Evolutionary conservation across 2,113 vertebrate genomes (phyloP).

Genomic region (Pseudopodoces humilis): DNA sequence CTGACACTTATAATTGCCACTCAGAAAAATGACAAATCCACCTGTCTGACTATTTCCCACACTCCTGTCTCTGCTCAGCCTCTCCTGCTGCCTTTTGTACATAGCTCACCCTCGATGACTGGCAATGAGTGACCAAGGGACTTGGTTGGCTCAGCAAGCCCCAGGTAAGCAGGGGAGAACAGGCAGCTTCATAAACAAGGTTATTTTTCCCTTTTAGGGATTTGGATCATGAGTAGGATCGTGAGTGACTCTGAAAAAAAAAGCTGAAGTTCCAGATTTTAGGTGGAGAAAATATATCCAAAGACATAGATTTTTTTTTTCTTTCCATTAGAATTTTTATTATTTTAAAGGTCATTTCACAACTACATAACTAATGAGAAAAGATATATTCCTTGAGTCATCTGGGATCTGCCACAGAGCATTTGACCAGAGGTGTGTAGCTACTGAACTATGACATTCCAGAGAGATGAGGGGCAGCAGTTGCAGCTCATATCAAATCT

Average conservation of each 20-base stretch:
- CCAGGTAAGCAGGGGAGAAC: neutral
- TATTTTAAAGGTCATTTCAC: neutral
- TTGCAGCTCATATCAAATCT: conserved; percentile 9
- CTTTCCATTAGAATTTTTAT: neutral
- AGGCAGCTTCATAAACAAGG: neutral
- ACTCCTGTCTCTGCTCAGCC: neutral
- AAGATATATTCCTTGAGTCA: neutral
- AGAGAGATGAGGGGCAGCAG: neutral
- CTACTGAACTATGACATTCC: neutral
- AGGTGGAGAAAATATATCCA: neutral
- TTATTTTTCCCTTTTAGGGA: neutral
- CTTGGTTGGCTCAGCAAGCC: neutral
- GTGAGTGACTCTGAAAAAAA: neutral
- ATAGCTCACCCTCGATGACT: neutral
- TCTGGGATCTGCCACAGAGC: neutral
- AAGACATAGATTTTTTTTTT: neutral
- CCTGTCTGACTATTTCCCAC: neutral
- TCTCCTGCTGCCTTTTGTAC: neutral
- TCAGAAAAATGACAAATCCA: neutral
- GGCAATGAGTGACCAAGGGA: neutral
- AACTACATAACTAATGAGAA: neutral
- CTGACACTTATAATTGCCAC: neutral
- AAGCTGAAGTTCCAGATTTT: neutral
- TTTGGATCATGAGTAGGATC: neutral
- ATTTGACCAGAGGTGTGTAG: conserved; percentile 1